phyloP scores from a whole-genome alignment of 2,888 invertebrate genomes.

The Zygaena filipendulae region DNA sequence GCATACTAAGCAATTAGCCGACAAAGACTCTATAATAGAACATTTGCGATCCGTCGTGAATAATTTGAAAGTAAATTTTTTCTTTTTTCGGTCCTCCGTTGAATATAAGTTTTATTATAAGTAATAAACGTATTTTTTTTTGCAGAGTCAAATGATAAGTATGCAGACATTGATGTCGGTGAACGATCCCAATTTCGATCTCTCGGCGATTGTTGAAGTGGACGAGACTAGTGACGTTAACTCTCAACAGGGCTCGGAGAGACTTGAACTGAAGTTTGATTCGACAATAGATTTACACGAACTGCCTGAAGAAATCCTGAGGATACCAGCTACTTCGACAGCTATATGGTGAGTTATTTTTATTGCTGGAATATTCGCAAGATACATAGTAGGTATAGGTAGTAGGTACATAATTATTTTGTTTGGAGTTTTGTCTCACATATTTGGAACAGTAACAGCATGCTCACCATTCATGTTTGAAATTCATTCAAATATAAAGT shows the following conservation, averaged over 20 bases:
- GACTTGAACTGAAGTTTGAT: constrained; percentile 49
- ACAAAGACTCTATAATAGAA: constrained; percentile 54
- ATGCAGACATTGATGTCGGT: constrained; percentile 56
- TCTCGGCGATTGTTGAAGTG: constrained; percentile 58
- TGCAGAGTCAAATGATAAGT: constrained; percentile 53
- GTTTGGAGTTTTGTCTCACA: too few relatives aligned
- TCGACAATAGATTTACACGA: constrained; percentile 43
- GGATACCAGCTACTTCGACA: constrained; percentile 41
- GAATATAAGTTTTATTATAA: background rate
- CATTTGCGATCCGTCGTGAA: constrained; percentile 48
- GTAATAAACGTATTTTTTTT: too few relatives aligned
- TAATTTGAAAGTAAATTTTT: constrained; percentile 38
- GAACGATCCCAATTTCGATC: constrained; percentile 56
- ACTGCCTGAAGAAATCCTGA: constrained; percentile 34
- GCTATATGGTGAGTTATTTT: constrained; percentile 44
- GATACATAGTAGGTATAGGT: too few relatives aligned
- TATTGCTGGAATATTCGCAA: too few relatives aligned
- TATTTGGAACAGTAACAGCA: too few relatives aligned
- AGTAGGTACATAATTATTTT: too few relatives aligned
- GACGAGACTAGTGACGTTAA: constrained; percentile 45
- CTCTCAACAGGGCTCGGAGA: constrained; percentile 43
- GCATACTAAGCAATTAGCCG: constrained; percentile 43
- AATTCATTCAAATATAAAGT: too few relatives aligned
- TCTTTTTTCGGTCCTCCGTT: too few relatives aligned
- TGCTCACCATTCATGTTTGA: too few relatives aligned